Base-by-base conservation (phyloP, 1,140 invertebrate species). In the Aphidius gifuensis region DNA sequence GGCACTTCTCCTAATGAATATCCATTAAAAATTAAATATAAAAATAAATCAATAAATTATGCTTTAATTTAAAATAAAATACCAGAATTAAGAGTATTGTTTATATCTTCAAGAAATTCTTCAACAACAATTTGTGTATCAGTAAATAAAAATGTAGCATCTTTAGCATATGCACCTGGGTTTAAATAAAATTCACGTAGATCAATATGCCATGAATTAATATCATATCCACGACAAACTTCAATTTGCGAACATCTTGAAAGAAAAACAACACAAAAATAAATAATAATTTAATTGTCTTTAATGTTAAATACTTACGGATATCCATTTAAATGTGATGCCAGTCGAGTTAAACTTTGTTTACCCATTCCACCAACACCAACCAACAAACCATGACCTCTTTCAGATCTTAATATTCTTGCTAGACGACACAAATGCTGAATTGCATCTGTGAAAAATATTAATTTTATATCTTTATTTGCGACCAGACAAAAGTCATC, bases 361-460 rank as follows among this genome's bases (percentile, higher is more conserved):
- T 93, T 81, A 0, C 93, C 93, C 68, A 89, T 92, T n/a, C 94
- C 93, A 58, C 92, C 91, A 64, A 93, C 90, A 45, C 92, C 92
- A 51, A 95, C 86, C 53, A 94, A 83, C 4, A 94, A 80, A 3
- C 43, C 84, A 92, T 86, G 79, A 94, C 88, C 5, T 93, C 92
- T 40, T 88, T 82, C 0, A 88, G 90, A 75, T 80, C 58, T 9
- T 57, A 48, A 40, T 42, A 9, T 32, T 42, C 40, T 11, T n/a
- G 9, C 59, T 3, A 53, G 16, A 64, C 91, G 86, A 60, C 87
- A 87, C 55, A 94, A 86, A 74, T 94, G 92, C 72, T 93, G 89
- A 45, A 94, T 88, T 4, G 92, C 92, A 73, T 94, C 91, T 58
- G 86, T 86, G 74, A 94, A 94, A 49, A 94, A 80, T 8, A 94